Base-by-base conservation (phyloP, 2,888 invertebrate species). In the Apoda limacodes region DNA sequence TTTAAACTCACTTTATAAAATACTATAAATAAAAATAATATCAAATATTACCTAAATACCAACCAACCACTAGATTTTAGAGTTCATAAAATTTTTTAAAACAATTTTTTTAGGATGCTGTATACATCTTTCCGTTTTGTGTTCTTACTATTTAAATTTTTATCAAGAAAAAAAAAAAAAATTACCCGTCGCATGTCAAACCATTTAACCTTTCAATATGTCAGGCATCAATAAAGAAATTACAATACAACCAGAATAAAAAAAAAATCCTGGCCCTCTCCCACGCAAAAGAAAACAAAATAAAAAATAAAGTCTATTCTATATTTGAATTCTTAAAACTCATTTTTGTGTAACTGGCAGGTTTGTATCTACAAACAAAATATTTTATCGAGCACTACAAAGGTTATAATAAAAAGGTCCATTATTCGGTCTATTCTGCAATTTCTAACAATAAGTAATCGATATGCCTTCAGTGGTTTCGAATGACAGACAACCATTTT, bases 371-470 rank as follows among this genome's bases (percentile, higher is more conserved):
- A 17, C 7, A 17, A 45, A 46, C 46, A 46, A 42, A 46, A 48
- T 45, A 44, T 46, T 45, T 50, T 29, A 49, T 43, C 35, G 39
- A 27, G 28, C 42, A 48, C 46, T 53, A 48, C 43, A 17, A 53
- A 59, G 58, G 58, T 59, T 58, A 50, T 52, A 51, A 55, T 52
- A 55, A 63, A 64, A 68, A 56, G 55, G 46, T 58, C 17, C 55
- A 60, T 62, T 50, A 55, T 60, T 58, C 54, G 50, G 46, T 58
- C 55, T 55, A 61, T 58, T 62, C 60, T 45, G 58, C 60, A 64
- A 59, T 63, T 54, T 50, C 49, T 39, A 53, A 69, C 69, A 75
- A 70, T 64, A 36, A 50, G 75, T 74, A 74, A 75, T 74, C 59
- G 75, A 74, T 74, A 74, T 60, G 57, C 58, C 52, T 56, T 54